Conservation (phyloP, 2,888 invertebrate species). For the Campoplex capitator region DNA sequence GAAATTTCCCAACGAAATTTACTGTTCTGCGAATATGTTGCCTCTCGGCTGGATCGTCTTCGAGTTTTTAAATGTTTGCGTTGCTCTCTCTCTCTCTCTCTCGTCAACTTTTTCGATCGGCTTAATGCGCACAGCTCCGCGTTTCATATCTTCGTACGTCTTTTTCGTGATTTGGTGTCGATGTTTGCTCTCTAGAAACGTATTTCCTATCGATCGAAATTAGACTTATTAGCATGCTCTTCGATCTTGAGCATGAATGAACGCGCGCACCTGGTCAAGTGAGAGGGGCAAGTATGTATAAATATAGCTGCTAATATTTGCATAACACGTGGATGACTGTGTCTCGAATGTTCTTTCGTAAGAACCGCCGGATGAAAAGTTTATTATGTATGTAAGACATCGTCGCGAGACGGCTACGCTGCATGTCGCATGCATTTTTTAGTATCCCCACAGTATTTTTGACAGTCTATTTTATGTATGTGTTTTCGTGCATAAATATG, state of each 20-base stretch:
- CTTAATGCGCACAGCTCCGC: not conserved
- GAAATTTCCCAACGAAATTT: slow-evolving; percentile 19
- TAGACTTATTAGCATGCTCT: slow-evolving; percentile 19
- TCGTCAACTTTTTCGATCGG: not conserved
- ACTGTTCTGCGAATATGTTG: not conserved
- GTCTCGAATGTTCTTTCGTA: slow-evolving; percentile 52
- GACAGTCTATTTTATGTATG: slow-evolving; percentile 26
- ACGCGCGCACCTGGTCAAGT: slow-evolving; percentile 1
- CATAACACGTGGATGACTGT: slow-evolving; percentile 59
- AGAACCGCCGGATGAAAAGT: slow-evolving; percentile 47
- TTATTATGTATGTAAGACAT: slow-evolving; percentile 61
- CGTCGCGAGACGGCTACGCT: slow-evolving; percentile 35
- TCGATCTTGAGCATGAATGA: slow-evolving; percentile 56
- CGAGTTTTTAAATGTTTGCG: slow-evolving; percentile 24
- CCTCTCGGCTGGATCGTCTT: slow-evolving; percentile 19
- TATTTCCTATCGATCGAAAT: not conserved
- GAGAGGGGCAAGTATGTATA: slow-evolving; percentile 3
- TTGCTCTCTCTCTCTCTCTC: slow-evolving; percentile 28
- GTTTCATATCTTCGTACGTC: not conserved
- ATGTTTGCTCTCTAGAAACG: not conserved
- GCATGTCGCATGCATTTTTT: slow-evolving; percentile 47
- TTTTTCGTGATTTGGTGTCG: not conserved
- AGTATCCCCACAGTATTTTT: slow-evolving; percentile 19
- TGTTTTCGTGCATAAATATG: slow-evolving; percentile 5
- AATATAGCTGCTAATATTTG: slow-evolving; percentile 53